Evolutionary conservation across 1,140 invertebrate species (phyloP).

Genomic region (Battus philenor): DNA sequence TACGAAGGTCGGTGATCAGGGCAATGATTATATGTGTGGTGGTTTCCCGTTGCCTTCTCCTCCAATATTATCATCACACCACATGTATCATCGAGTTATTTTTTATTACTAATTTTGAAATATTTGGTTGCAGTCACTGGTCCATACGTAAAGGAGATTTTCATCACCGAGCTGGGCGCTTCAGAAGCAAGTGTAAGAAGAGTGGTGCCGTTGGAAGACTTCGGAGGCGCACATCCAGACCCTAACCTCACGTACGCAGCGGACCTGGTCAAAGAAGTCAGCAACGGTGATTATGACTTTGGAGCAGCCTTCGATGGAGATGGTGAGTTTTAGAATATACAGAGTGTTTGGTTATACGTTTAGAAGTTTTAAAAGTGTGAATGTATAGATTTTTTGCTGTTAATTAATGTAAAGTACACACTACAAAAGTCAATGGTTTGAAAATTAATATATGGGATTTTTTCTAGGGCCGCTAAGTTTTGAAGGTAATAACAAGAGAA

Average conservation of each 20-base stretch:
- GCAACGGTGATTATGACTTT: constrained; percentile 90
- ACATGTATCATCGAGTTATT: not conserved
- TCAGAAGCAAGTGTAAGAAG: constrained; percentile 82
- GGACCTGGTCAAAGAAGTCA: constrained; percentile 86
- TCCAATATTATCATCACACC: no score
- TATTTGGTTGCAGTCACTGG: constrained; percentile 88
- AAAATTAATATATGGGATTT: no score
- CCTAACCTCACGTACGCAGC: constrained; percentile 98
- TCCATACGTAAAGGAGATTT: constrained; percentile 94
- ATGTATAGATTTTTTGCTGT: no score
- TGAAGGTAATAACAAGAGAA: no score
- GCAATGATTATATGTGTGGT: no score
- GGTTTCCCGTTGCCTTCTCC: no score
- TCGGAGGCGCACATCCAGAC: constrained; percentile 98
- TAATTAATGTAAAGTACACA: no score
- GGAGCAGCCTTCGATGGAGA: constrained; percentile 99
- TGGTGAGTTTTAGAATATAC: constrained; percentile 76
- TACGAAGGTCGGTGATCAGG: no score
- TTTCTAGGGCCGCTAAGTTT: no score
- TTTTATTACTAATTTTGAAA: not conserved
- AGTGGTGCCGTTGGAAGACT: constrained; percentile 90
- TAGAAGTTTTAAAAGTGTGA: no score
- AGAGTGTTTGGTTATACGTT: no score
- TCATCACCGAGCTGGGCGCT: constrained; percentile 90
- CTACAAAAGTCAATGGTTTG: no score